phyloP scores from a whole-genome alignment of 2,888 invertebrate genomes.

The Volucella inflata region DNA sequence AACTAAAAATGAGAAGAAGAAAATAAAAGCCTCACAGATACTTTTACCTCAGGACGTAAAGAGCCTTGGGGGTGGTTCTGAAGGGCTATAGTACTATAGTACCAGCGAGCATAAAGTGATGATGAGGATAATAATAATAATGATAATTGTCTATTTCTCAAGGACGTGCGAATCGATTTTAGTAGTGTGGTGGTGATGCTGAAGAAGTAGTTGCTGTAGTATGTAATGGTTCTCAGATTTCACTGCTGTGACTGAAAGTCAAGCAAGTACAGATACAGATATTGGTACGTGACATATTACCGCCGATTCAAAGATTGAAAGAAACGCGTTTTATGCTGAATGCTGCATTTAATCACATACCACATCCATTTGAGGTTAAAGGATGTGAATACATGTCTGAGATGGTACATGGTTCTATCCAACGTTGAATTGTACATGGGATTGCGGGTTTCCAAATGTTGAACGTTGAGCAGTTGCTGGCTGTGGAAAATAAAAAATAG shows the following conservation, averaged over 20 bases:
- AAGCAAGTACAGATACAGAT: constrained; percentile 41
- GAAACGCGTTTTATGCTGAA: constrained; percentile 33
- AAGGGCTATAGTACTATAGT: background rate
- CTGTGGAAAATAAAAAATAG: too few species aligned
- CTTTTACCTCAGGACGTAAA: background rate
- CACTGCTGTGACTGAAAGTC: background rate
- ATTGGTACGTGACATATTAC: constrained; percentile 44
- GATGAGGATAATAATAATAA: constrained; percentile 57
- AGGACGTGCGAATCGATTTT: constrained; percentile 61
- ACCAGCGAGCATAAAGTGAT: constrained; percentile 33
- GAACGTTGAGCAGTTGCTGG: too few species aligned
- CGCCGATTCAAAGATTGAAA: constrained; percentile 11
- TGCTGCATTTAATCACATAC: constrained; percentile 35
- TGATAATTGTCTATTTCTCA: constrained; percentile 57
- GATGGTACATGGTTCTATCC: background rate
- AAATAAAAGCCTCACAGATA: constrained; percentile 28
- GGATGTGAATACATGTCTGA: constrained; percentile 13
- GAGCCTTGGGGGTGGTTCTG: background rate
- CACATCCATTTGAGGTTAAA: constrained; percentile 23
- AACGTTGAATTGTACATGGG: constrained; percentile 6
- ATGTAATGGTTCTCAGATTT: too few species aligned
- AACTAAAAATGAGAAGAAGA: background rate
- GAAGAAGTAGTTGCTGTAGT: too few species aligned
- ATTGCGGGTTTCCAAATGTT: too few species aligned
- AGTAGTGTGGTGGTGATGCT: constrained; percentile 7